Base-by-base conservation (phyloP, 2,113 vertebrate species). In the Silurus meridionalis region DNA sequence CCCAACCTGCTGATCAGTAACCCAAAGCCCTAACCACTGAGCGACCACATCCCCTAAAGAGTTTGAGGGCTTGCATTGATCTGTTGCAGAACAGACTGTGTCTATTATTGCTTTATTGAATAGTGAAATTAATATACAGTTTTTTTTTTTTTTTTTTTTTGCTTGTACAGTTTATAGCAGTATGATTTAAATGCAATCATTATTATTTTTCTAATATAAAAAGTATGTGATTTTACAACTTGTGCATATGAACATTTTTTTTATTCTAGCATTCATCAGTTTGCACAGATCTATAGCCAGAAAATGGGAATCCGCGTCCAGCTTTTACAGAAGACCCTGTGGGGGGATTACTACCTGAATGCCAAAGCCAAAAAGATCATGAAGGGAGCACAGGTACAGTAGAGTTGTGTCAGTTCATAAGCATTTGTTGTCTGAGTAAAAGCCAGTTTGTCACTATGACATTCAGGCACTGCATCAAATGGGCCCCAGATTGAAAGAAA, bases 331-430 rank as follows among this genome's bases (percentile, higher is more conserved):
- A 99, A 96, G 94, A 99, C 97, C 0, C 93, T 99, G 64, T 99
- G 98, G 98, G 98, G 98, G 89, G 97, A 99, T 92, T 99, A 96
- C 90, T 98, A 97, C 86, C 93, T 99, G 83, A 97, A 97, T 48
- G 90, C 94, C 58, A 99, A 99, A 92, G 95, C 97, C 57, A 99
- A 98, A 94, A 98, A 94, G 94, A 98, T 99, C 90, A 96, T 98
- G 97, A 99, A 97, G 90, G 96, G 94, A 46, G 98, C 97, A 85
- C 97, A 97, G 97, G 98, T 99, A 95, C 53, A 28, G 83, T n/a
- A 57, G 28, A 21, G 5, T 57, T 57, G 6, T n/a, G 74, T 28
- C 8, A 61, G 11, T 55, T 6, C 2, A 13, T 15, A 19, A 55
- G 23, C 25, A 50, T 77, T 25, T 55, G 46, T 21, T 23, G 17